Evolutionary conservation across 2,113 vertebrate genomes (phyloP).

Genomic region (Dicaeum eximium): DNA sequence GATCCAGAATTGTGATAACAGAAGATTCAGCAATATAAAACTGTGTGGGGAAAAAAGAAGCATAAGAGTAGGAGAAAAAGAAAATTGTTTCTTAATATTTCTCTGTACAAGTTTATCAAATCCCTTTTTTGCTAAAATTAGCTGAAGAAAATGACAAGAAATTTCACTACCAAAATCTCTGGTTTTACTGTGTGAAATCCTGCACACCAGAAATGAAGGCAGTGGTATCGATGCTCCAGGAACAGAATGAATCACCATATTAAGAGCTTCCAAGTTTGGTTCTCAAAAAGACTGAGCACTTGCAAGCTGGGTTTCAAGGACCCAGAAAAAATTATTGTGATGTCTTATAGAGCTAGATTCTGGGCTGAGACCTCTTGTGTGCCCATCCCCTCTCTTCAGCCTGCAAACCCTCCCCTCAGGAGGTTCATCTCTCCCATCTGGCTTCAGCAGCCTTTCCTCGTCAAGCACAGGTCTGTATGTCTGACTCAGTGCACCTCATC

Average conservation of each 20-base stretch:
- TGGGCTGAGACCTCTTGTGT: not conserved
- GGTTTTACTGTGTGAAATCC: not conserved
- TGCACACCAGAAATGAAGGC: not conserved
- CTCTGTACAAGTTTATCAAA: not conserved
- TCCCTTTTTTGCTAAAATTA: not conserved
- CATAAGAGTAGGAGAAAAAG: accelerated
- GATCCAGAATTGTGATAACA: not conserved
- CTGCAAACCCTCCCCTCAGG: not conserved
- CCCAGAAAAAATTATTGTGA: no score
- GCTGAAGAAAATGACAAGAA: not conserved
- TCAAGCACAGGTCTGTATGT: not conserved
- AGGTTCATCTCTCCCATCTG: not conserved
- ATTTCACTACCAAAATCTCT: not conserved
- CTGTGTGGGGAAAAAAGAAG: not conserved
- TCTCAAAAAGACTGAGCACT: not conserved
- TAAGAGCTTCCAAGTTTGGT: not conserved
- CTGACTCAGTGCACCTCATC: not conserved
- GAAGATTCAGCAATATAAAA: not conserved
- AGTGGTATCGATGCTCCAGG: not conserved
- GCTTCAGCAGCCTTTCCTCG: not conserved
- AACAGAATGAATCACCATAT: not conserved
- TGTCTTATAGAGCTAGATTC: not conserved
- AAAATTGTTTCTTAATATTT: not conserved
- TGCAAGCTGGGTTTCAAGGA: not conserved
- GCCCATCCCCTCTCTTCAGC: not conserved